These are phyloP conservation scores for Belonocnema kinseyi DNA, from an alignment of 1,140 invertebrate species.

Conservation along the genomic window DNA sequence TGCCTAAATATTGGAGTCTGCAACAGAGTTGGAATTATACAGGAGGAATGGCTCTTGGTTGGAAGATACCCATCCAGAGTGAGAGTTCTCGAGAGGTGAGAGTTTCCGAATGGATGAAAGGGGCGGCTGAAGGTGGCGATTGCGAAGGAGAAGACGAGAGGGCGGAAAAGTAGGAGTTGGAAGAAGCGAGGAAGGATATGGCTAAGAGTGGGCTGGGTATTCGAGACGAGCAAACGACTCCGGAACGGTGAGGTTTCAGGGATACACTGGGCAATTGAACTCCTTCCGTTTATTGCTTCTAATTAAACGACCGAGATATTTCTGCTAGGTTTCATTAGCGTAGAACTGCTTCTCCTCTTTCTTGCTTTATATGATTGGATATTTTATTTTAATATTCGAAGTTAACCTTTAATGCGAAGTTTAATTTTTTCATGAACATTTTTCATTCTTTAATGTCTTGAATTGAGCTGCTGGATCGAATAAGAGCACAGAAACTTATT, in stretches of 20 bases:
- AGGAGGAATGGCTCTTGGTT: constrained; percentile 49
- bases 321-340: constrained; percentile 74
- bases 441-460: not conserved
- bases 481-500: too few relatives aligned
- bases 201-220: constrained; percentile 44
- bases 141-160: constrained; percentile 37
- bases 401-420: not conserved
- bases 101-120: constrained; percentile 36
- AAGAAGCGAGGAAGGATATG: constrained; percentile 41
- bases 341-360: constrained; percentile 43
- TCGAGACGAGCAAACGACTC: constrained; percentile 61
- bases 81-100: constrained; percentile 45
- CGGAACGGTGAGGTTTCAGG: constrained; percentile 55
- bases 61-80: constrained; percentile 46
- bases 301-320: constrained; percentile 75
- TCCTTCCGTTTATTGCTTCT: constrained; percentile 73
- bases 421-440: not conserved
- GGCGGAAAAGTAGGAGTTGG: constrained; percentile 46
- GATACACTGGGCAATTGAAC: constrained; percentile 72
- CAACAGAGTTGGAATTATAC: constrained; percentile 57
- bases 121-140: constrained; percentile 30
- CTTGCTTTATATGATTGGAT: constrained; percentile 36
- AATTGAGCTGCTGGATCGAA: too few relatives aligned
- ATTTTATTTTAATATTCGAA: constrained; percentile 39
- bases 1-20: constrained; percentile 66